Evolutionary conservation across 2,888 invertebrate species (phyloP).

Genomic region (Vandiemenella viatica): DNA sequence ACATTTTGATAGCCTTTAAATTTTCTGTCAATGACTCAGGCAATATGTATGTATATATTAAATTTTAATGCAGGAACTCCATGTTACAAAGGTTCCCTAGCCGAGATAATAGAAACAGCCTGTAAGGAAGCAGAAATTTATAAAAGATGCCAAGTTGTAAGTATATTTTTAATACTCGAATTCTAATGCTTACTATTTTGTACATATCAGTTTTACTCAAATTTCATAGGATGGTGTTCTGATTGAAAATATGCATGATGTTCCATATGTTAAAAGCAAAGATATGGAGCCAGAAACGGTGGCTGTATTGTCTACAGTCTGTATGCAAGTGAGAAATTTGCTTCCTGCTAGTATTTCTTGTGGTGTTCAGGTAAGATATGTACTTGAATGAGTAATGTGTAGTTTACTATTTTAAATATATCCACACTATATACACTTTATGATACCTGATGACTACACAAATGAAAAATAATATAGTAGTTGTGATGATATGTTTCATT

Average conservation of each 20-base stretch:
- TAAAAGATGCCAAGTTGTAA: conserved; percentile 38
- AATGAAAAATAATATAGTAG: no score
- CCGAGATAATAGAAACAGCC: conserved; percentile 40
- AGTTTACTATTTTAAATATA: conserved; percentile 3
- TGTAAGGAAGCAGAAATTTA: conserved; percentile 46
- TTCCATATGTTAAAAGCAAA: conserved; percentile 47
- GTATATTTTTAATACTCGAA: conserved; percentile 18
- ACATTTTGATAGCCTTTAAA: no score
- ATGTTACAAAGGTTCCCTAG: conserved; percentile 34
- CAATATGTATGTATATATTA: background rate
- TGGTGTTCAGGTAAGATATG: conserved; percentile 40
- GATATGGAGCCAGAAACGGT: conserved; percentile 49
- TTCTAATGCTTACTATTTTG: background rate
- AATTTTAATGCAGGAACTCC: conserved; percentile 40
- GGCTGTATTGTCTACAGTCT: conserved; percentile 50
- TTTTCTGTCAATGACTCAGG: no score
- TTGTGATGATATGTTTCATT: no score
- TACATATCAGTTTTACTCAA: background rate
- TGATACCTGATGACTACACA: no score
- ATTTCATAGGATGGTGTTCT: conserved; percentile 46
- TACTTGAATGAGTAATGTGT: conserved; percentile 7
- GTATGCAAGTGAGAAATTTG: conserved; percentile 39
- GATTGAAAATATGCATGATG: conserved; percentile 67
- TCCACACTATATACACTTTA: background rate
- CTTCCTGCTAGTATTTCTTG: conserved; percentile 35